Evolutionary conservation across 2,113 vertebrate species (phyloP).

Genomic region (Dipodomys ordii): DNA sequence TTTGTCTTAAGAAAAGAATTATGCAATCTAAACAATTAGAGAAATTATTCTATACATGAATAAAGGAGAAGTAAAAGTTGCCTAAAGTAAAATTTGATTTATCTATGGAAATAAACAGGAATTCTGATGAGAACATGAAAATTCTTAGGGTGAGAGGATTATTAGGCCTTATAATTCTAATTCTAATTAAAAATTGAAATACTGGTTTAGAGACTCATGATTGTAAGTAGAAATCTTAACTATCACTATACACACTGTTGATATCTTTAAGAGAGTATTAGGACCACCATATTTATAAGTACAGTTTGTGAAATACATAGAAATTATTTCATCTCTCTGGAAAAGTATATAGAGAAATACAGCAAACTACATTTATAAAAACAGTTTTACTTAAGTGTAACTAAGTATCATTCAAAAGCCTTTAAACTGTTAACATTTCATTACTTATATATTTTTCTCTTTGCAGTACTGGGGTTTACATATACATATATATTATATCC

Average conservation of each 20-base stretch:
- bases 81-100: not conserved
- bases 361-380: constrained; percentile 30
- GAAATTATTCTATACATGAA: not conserved
- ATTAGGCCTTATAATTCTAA: not conserved
- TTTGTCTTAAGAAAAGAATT: constrained; percentile 29
- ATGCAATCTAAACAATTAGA: not conserved
- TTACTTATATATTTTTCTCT: no score
- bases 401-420: not conserved
- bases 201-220: not conserved
- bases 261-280: constrained; percentile 1
- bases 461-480: no score
- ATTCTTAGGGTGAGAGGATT: not conserved
- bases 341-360: constrained; percentile 39
- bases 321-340: constrained; percentile 11
- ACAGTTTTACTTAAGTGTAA: not conserved
- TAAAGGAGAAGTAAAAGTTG: not conserved
- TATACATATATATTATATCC: no score
- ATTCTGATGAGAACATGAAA: constrained; percentile 3
- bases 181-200: constrained; percentile 34
- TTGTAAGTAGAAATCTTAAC: not conserved
- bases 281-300: not conserved
- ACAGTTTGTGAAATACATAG: not conserved
- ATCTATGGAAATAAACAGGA: not conserved
- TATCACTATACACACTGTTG: not conserved
- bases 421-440: not conserved